Base-by-base conservation (phyloP, 2,113 vertebrate genomes). In the Lepidothrix coronata region DNA sequence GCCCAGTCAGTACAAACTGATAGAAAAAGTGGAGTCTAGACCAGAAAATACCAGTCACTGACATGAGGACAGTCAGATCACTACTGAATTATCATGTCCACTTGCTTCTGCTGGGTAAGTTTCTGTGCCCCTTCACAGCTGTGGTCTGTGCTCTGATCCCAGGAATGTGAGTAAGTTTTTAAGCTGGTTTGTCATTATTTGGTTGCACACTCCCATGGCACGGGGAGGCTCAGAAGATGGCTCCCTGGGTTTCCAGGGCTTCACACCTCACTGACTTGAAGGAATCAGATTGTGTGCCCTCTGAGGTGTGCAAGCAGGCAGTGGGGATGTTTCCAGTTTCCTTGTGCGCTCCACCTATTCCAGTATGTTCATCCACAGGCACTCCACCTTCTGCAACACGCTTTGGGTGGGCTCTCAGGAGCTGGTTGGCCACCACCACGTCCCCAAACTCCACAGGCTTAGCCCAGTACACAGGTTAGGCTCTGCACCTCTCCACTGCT, bases 291-390 rank as follows among this genome's bases (percentile, higher is more conserved):
- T 25, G 33, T 1, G 12, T 83, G 18, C 44, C 21, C 52, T 55
- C n/a, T 23, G 58, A 71, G 54, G 25, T 25, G 30, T 46, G 24
- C 5, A 43, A n/a, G 28, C 57, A 31, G 21, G 27, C 37, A 13
- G 61, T 4, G 7, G 65, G 37, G 46, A 7, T 3, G 37, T 37
- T 55, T 68, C 73, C 74, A 66, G 4, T 19, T 57, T 39, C 59
- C 61, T 58, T 0, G 0, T 30, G 18, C 6, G 1, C 28, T 22
- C 4, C 41, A 1, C 43, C 27, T 49, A 0, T 17, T 35, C 48
- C 72, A 37, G n/a, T 9, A 12, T 25, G 46, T 57, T 43, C 48
- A 14, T 23, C 55, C 30, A 5, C 55, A 41, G 39, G 14, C 2
- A 5, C 77, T 35, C 13, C 18, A 13, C 35, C 21, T 35, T 68